These are phyloP conservation scores for Apostichopus parvimensis DNA, from an alignment of 35 echinoderm and acorn worm genomes.

Conservation along the genomic window DNA sequence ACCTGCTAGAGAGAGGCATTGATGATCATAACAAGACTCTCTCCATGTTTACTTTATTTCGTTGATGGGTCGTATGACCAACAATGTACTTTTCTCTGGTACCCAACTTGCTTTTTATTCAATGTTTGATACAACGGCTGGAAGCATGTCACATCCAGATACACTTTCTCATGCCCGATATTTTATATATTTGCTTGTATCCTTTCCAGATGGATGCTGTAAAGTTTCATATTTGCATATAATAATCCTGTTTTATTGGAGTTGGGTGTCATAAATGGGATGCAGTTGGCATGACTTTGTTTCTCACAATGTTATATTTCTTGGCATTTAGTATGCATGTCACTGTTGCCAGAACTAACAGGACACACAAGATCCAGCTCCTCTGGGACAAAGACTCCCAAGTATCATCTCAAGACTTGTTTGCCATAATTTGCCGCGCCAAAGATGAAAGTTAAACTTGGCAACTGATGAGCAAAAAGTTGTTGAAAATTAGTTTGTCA, in stretches of 20 bases:
- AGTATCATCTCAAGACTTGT: not conserved
- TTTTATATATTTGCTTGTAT: constrained; percentile 14
- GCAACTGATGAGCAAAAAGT: not conserved
- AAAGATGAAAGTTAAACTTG: not conserved
- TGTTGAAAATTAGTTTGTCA: constrained; percentile 29
- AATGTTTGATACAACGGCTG: too few species aligned
- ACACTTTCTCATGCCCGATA: not conserved
- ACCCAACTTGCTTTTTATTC: too few species aligned
- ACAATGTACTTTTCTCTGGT: too few species aligned
- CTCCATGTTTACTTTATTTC: not conserved
- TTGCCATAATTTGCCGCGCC: not conserved
- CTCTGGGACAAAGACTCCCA: not conserved
- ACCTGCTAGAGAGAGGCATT: not conserved
- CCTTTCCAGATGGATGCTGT: constrained; percentile 22
- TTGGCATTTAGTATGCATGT: constrained; percentile 38
- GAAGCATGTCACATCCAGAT: too few species aligned
- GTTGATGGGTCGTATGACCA: too few species aligned
- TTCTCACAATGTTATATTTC: not conserved
- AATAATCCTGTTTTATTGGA: constrained; percentile 39
- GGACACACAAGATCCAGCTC: constrained; percentile 2
- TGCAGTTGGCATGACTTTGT: not conserved
- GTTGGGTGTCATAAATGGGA: constrained; percentile 24
- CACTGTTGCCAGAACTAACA: not conserved
- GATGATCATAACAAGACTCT: not conserved
- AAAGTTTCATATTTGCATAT: constrained; percentile 50